Conservation (phyloP, 2,113 vertebrate species). For the Sinocyclocheilus anophthalmus region DNA sequence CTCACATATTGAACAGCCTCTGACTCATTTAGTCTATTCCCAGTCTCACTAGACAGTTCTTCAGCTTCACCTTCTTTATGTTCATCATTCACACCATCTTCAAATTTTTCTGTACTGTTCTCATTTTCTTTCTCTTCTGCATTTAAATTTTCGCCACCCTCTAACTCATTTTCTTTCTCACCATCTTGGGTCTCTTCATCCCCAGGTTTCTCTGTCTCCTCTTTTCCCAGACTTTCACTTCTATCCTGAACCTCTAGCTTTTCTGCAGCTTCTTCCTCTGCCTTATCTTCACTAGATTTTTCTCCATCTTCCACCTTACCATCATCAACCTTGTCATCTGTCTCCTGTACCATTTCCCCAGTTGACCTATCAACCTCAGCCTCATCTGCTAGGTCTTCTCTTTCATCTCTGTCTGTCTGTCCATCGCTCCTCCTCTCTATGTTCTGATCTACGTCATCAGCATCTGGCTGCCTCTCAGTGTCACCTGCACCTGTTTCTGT, state of each 20-base stretch:
- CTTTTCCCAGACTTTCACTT: not conserved
- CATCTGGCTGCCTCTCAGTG: slow-evolving; percentile 45
- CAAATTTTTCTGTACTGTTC: not conserved
- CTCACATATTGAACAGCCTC: not conserved
- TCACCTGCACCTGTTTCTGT: slow-evolving; percentile 50
- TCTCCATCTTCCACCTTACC: slow-evolving; percentile 7
- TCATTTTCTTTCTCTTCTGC: slow-evolving; percentile 7
- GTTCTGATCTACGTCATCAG: slow-evolving; percentile 36
- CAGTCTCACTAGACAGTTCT: not conserved
- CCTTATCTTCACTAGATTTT: slow-evolving; percentile 12
- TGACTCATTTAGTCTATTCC: not conserved
- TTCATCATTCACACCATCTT: not conserved
- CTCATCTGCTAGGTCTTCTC: slow-evolving; percentile 1
- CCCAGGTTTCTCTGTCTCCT: slow-evolving; percentile 21
- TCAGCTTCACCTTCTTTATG: not conserved
- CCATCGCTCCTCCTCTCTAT: slow-evolving; percentile 30
- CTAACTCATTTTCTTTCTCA: not conserved
- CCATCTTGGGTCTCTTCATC: not conserved
- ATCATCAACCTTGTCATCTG: slow-evolving; percentile 5
- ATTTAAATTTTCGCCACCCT: not conserved
- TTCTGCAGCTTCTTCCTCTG: not conserved
- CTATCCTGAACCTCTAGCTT: rapidly evolving
- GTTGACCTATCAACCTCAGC: slow-evolving; percentile 31
- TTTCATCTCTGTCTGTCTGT: slow-evolving; percentile 25
- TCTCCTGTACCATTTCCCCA: not conserved